Percentiles rank a stretch among this genome's conserved stretches.
Conservation (phyloP, 2,113 vertebrate genomes). For the Muntiacus muntjak region DNA sequence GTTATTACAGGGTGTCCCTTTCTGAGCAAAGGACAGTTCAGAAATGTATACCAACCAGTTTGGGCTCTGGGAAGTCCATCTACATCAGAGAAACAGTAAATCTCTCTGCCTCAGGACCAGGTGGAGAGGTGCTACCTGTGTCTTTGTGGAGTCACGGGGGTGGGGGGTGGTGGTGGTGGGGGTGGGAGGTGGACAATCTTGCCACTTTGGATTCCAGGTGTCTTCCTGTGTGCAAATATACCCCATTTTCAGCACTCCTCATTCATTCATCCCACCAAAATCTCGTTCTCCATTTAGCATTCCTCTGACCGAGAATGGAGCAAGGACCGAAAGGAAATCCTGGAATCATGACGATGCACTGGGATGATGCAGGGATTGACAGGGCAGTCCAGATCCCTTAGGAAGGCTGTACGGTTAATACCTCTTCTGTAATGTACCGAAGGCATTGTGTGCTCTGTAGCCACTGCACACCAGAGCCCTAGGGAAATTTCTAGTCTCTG, state of each 20-base stretch:
- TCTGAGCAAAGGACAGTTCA: neutral
- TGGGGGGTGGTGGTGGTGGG: no score
- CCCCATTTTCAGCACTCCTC: neutral
- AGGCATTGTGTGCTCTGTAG: neutral
- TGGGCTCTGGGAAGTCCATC: neutral
- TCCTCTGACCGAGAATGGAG: neutral
- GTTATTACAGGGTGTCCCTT: neutral
- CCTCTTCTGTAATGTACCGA: neutral
- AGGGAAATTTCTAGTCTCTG: neutral
- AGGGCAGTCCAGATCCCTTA: neutral
- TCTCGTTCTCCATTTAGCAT: neutral
- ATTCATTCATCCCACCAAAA: neutral
- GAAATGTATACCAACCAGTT: neutral
- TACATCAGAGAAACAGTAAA: neutral
- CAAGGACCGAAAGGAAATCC: neutral
- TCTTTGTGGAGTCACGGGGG: neutral
- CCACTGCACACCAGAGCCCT: neutral
- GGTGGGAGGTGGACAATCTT: accelerated
- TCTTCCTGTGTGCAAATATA: neutral
- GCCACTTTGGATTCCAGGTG: neutral
- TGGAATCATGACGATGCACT: neutral
- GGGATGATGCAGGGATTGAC: neutral
- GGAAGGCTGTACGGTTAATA: neutral
- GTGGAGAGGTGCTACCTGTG: neutral
- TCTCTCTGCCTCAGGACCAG: neutral